Percentiles rank a stretch among this genome's conserved stretches.
phyloP scores from a whole-genome alignment of 23 tunicate genomes.

The Phallusia fumigata region DNA sequence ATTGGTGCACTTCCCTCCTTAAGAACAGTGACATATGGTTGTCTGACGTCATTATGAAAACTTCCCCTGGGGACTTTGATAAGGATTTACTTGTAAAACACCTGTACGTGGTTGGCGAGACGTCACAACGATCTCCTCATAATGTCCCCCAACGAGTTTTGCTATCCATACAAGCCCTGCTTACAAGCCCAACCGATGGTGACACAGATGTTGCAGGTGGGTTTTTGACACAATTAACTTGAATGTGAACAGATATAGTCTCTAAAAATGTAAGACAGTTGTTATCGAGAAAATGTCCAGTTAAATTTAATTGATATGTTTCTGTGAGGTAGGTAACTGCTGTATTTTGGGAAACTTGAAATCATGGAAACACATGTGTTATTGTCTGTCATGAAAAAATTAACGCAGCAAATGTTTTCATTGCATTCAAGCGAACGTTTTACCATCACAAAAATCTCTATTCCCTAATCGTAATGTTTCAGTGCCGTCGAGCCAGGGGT shows the following conservation, averaged over 20 bases:
- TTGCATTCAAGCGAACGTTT: too few relatives aligned
- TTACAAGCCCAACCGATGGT: conserved; percentile 32
- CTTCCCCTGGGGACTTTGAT: conserved; percentile 22
- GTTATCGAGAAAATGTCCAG: too few relatives aligned
- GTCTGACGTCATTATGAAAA: conserved; percentile 39
- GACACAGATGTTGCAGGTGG: background rate
- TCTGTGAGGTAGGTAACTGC: too few relatives aligned
- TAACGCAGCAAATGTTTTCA: too few relatives aligned
- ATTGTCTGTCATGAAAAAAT: too few relatives aligned
- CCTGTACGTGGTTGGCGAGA: conserved; percentile 57
- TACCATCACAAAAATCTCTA: too few relatives aligned
- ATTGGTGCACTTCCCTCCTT: conserved; percentile 37
- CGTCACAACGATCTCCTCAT: conserved; percentile 36
- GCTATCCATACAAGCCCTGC: conserved; percentile 77
- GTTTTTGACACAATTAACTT: background rate
- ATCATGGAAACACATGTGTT: too few relatives aligned
- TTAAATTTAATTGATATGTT: too few relatives aligned
- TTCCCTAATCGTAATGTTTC: background rate
- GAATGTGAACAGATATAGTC: too few relatives aligned
- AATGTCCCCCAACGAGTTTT: conserved; percentile 61
- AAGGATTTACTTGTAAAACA: conserved; percentile 42
- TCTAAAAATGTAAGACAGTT: too few relatives aligned
- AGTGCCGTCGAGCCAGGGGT: background rate
- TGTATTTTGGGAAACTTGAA: too few relatives aligned
- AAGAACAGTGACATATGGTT: conserved; percentile 37